Conservation (phyloP, 2,888 invertebrate genomes). For the Euplexia lucipara region DNA sequence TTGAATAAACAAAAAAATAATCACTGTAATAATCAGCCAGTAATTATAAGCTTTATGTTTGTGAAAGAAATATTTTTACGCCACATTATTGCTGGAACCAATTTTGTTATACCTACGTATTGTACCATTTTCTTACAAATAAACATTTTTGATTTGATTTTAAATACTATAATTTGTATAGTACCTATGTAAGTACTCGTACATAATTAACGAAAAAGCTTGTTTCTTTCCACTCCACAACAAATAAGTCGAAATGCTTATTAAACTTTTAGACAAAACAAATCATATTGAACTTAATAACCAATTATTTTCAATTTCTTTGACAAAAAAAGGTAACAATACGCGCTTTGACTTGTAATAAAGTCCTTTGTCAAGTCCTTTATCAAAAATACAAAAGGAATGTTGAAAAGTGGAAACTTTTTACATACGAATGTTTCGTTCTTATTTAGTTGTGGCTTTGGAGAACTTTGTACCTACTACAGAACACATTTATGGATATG, state of each 20-base stretch:
- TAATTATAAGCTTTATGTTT: no score
- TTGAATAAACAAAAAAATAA: no score
- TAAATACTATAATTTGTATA: no score
- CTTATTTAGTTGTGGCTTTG: not conserved
- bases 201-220: slow-evolving; percentile 15
- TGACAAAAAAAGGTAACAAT: slow-evolving; percentile 30
- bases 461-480: no score
- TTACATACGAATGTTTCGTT: not conserved
- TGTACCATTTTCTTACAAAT: no score
- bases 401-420: slow-evolving; percentile 20
- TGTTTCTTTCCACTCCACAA: slow-evolving; percentile 8
- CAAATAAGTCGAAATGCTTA: slow-evolving; percentile 7
- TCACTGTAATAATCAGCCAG: no score
- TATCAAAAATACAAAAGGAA: slow-evolving; percentile 25
- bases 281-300: slow-evolving; percentile 16
- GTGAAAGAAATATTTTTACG: no score
- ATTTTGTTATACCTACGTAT: no score
- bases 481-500: no score
- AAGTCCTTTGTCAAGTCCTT: slow-evolving; percentile 15
- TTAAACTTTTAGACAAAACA: slow-evolving; percentile 9
- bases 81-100: no score
- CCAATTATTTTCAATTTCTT: slow-evolving; percentile 46
- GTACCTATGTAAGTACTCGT: not conserved
- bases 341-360: slow-evolving; percentile 21
- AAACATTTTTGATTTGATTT: no score